Percentiles rank a stretch among this genome's conserved stretches.
Evolutionary conservation across 2,888 invertebrate species (phyloP).

Genomic region (Neoitamus cyanurus): DNA sequence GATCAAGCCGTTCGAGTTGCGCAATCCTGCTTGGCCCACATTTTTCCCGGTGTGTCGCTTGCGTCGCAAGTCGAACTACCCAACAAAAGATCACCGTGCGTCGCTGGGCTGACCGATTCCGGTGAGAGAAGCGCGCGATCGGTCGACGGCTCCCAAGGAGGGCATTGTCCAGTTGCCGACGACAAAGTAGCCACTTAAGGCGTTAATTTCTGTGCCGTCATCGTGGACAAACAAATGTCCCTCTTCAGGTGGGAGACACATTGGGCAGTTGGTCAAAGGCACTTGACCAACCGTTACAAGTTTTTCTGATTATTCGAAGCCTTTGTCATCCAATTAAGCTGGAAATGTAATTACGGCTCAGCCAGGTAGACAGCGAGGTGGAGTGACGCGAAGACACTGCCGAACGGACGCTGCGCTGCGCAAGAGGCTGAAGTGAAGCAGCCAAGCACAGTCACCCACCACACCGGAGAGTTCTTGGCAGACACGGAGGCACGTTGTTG

Average conservation of each 20-base stretch:
- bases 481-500: conserved; percentile 24
- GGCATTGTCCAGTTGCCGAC: conserved; percentile 11
- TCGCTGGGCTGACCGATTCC: neutral
- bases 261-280: conserved; percentile 35
- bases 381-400: neutral
- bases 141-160: neutral
- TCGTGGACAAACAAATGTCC: conserved; percentile 29
- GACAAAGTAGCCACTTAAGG: conserved; percentile 27
- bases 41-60: neutral
- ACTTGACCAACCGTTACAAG: conserved; percentile 48
- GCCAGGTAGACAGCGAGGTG: neutral
- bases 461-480: neutral
- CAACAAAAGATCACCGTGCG: neutral
- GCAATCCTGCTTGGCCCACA: conserved; percentile 19
- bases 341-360: conserved; percentile 31
- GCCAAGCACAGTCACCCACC: neutral
- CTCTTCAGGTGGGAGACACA: conserved; percentile 2
- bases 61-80: neutral
- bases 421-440: neutral
- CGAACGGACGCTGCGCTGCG: too few species aligned
- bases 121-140: neutral
- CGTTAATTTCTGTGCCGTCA: conserved; percentile 32
- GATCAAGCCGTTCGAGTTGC: neutral
- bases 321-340: conserved; percentile 44
- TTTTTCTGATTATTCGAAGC: conserved; percentile 39